Base-by-base conservation (phyloP, 2,888 invertebrate species). In the Leuctra nigra region DNA sequence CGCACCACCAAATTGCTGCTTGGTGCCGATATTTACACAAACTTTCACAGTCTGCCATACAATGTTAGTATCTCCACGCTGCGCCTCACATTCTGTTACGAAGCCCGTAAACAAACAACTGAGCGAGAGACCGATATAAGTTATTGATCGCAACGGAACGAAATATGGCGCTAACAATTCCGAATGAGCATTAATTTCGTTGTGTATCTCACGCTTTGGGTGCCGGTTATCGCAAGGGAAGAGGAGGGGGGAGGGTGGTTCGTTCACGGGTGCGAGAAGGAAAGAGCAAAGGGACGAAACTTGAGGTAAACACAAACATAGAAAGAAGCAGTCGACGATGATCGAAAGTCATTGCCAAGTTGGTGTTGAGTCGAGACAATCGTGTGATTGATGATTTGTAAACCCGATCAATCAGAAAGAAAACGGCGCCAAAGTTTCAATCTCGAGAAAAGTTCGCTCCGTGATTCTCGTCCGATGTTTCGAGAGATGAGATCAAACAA, bases 331-430 rank as follows among this genome's bases (percentile, higher is more conserved):
- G 16, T 29, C 29, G 24, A 48, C 33, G 54, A 44, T 54, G 39
- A 39, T 54, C 54, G 25, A 54, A 54, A 54, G 39, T 54, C 36
- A 46, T 46, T 44, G 57, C 46, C 53, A 56, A 57, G 35, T 55
- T 55, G 55, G 46, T 47, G 55, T 55, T 44, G 48, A 25, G 38
- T 24, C 29, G 56, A 56, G 53, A 48, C 57, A 58, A 60, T 60
- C 55, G 53, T 50, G 46, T 60, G 58, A 60, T 60, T 58, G 58
- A 58, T 60, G 58, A 58, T 58, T 60, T 56, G 58, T 58, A 60
- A 60, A 60, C 60, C 38, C 56, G 54, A 60, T 60, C 60, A 60
- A 58, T 60, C 60, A 58, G 58, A 54, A 46, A 24, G 23, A 24
- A 25, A 55, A 48, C 54, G 35, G 35, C 53, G 39, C 23, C 53